Base-by-base conservation (phyloP, 2,888 invertebrate genomes). In the Ormyrus thymus region DNA sequence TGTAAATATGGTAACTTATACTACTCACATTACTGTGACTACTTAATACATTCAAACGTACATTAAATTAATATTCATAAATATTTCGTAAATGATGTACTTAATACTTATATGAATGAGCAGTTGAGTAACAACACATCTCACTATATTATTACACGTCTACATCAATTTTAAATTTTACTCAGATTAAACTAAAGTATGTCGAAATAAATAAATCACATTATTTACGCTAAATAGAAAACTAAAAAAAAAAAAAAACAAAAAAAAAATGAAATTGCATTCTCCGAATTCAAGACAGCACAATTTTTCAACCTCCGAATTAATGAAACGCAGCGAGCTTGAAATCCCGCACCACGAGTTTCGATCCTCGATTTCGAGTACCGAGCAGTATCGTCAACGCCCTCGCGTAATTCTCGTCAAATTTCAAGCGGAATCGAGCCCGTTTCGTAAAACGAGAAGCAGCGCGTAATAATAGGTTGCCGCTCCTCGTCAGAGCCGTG, bases 1-100 rank as follows among this genome's bases (percentile, higher is more conserved):
- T n/a, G n/a, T 69, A 48, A 65, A 65, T 51, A 13, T 74, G 65
- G 73, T 74, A 74, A 74, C 73, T 74, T 64, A 65, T 50, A 10
- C 65, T 74, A 74, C n/a, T 43, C 58, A 56, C 65, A 15, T 74
- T 65, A 50, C 43, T 11, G 56, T 58, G 65, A 74, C 73, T 50
- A 65, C 65, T 65, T 48, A 72, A 48, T 64, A 72, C 64, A 64
- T 55, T 64, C 64, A 6, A 56, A 48, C 65, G 48, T 15, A 73
- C 71, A 58, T 70, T 59, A 50, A 69, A 55, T 50, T 71, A 70
- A 48, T 13, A n/a, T 45, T 13, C 53, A 72, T 72, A 72, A 72
- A 72, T 62, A 72, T 46, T 61, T 55, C 53, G 56, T 65, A 58
- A 56, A 29, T 56, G 58, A 46, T 56, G 29, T 15, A 55, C 56